Evolutionary conservation across 1,140 invertebrate genomes (phyloP), one percentile per base, ranked within the genome.

Genomic region (Pentalonia nigronervosa): DNA sequence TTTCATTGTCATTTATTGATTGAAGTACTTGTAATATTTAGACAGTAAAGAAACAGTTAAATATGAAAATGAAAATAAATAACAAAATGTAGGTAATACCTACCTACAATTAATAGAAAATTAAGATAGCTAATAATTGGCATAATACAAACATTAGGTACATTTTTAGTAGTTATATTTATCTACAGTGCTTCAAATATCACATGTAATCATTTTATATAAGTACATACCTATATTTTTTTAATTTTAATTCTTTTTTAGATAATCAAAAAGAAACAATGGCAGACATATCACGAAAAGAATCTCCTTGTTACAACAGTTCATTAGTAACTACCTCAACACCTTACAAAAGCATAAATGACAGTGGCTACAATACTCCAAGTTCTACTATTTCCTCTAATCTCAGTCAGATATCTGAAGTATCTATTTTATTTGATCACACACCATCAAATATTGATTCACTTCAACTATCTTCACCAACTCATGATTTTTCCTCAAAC

Each of bases 351-450:
- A 91, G 67, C 45, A 76, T 93, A 81, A 50, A 93, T 36, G 94
- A 94, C 90, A 94, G 93, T 87, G 94, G 94, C 3, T 94, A 94
- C 47, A n/a, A 67, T 45, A 94, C 93, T n/a, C 56, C 86, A n/a
- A 67, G 83, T 92, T 91, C 50, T 17, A 91, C 50, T 34, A 34
- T 30, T 50, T 53, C 67, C 25, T 90, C 93, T 50, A 91, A 50
- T 67, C 76, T 50, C 20, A 41, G 34, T 93, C 45, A 86, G 30
- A 48, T 91, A 91, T 91, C 90, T 86, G 91, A 93, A 84, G 81
- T 53, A 45, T 86, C 81, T 56, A 86, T 86, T 83, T 84, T 34
- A 14, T 93, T 93, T 21, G n/a, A 93, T 53, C 91, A 50, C 6
- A 86, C 81, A 45, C 14, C 45, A 50, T 48, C 90, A 34, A 67